phyloP scores from a whole-genome alignment of 1,140 invertebrate genomes.

The Dreissena polymorpha region DNA sequence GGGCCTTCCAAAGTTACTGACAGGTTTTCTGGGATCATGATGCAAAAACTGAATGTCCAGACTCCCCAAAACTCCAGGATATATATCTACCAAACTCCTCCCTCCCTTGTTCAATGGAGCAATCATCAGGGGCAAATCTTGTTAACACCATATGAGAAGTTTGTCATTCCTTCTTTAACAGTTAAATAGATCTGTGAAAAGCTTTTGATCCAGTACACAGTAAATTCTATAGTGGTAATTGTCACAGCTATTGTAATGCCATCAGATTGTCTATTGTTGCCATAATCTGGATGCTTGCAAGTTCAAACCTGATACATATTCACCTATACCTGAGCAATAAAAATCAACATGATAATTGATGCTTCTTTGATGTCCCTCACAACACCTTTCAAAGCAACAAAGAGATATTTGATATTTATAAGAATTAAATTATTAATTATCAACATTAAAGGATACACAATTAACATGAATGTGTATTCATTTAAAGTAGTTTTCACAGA shows the following conservation, averaged over 20 bases:
- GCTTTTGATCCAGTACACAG: conserved; percentile 8
- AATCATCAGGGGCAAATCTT: conserved; percentile 35
- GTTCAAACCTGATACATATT: conserved; percentile 39
- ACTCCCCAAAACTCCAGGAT: background rate
- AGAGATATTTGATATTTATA: background rate
- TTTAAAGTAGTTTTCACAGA: too few species aligned
- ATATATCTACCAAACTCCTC: conserved; percentile 21
- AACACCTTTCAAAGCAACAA: conserved; percentile 5
- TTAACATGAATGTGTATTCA: background rate
- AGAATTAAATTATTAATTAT: conserved; percentile 7
- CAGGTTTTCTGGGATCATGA: conserved; percentile 17
- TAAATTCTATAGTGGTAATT: conserved; percentile 29
- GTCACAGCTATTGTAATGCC: conserved; percentile 41
- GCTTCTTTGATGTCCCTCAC: conserved; percentile 20
- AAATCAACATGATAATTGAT: conserved; percentile 19
- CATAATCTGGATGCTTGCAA: conserved; percentile 22
- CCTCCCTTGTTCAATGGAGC: conserved; percentile 26
- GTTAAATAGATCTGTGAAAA: conserved; percentile 36
- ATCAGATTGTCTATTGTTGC: conserved; percentile 35
- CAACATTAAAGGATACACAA: background rate
- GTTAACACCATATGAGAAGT: conserved; percentile 44
- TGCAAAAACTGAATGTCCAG: background rate
- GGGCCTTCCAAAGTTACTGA: background rate
- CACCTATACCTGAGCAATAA: background rate
- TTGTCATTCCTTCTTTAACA: conserved; percentile 43